Percentiles rank a stretch among this genome's conserved stretches.
Conservation (phyloP, 2,797 vertebrate species). For the Cirrhinus mrigala region DNA sequence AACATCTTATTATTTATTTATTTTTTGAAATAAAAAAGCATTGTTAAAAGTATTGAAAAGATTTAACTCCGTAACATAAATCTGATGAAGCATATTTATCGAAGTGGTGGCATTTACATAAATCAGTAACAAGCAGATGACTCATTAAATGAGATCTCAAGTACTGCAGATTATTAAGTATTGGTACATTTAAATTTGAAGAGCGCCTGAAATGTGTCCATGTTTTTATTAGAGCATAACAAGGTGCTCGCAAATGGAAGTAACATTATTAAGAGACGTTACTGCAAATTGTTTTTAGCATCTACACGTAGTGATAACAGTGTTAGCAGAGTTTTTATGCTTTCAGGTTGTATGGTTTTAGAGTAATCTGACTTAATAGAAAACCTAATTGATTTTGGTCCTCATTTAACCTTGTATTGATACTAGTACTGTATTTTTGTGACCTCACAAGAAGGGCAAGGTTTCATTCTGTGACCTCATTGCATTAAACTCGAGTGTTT, state of each 20-base stretch:
- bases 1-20: neutral
- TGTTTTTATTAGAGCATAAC: neutral
- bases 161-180: neutral
- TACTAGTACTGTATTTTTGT: conserved; percentile 55
- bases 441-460: conserved; percentile 55
- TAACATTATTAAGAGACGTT: conserved; percentile 4
- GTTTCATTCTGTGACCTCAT: conserved; percentile 50
- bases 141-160: conserved; percentile 16
- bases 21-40: neutral
- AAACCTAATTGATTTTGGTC: conserved; percentile 69
- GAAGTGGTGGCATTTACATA: conserved; percentile 8
- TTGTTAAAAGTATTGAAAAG: neutral
- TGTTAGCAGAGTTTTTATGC: conserved; percentile 62
- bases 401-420: conserved; percentile 69
- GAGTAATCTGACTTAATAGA: conserved; percentile 61
- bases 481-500: conserved; percentile 39
- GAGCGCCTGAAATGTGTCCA: neutral
- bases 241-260: conserved; percentile 6
- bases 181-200: conserved; percentile 1
- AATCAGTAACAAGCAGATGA: conserved; percentile 19
- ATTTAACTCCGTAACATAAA: neutral
- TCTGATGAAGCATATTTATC: neutral
- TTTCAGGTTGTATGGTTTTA: conserved; percentile 57
- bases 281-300: neutral
- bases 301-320: neutral